Base-by-base conservation (phyloP, 2,888 invertebrate genomes). In the Oeneis ivallda region DNA sequence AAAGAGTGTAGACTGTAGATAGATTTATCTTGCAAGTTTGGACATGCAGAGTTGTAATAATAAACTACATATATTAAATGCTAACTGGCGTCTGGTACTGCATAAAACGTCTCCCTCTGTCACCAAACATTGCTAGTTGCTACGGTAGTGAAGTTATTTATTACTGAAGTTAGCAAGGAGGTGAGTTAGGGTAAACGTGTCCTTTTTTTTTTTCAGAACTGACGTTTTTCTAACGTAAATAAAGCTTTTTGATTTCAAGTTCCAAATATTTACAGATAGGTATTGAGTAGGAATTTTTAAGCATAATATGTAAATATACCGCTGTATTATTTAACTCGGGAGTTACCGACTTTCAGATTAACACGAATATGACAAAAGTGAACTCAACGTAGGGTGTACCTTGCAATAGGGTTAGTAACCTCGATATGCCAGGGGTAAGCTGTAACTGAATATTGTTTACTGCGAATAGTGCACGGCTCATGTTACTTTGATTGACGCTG, bases 401-500 rank as follows among this genome's bases (percentile, higher is more conserved):
- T 34, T n/a, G 52, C 19, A 52, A 52, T 49, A 72, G 68, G 78
- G 77, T 77, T 75, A 75, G 71, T 74, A 77, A 75, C 74, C 78
- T 74, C 72, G 73, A 70, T 70, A 59, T 61, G 73, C 73, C 71
- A 71, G 66, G 71, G 68, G 69, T 72, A 75, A 56, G 66, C 67
- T 61, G 71, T 74, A 75, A 75, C 74, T 71, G 69, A 73, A 74
- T 74, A 71, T 72, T 73, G 71, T 74, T 75, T 72, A 75, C 71
- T 65, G 74, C 74, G 71, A 62, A 68, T 72, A 74, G 58, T 72
- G 66, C 69, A 69, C 52, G 34, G 53, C 72, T 73, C 71, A 37
- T 43, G 70, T 74, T 75, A 71, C 69, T 71, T 72, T 67, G 71
- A 70, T 74, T 72, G 70, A 74, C 65, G 69, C 64, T 61, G 65